Base-by-base conservation (phyloP, 2,797 vertebrate genomes). In the Dryobates pubescens region DNA sequence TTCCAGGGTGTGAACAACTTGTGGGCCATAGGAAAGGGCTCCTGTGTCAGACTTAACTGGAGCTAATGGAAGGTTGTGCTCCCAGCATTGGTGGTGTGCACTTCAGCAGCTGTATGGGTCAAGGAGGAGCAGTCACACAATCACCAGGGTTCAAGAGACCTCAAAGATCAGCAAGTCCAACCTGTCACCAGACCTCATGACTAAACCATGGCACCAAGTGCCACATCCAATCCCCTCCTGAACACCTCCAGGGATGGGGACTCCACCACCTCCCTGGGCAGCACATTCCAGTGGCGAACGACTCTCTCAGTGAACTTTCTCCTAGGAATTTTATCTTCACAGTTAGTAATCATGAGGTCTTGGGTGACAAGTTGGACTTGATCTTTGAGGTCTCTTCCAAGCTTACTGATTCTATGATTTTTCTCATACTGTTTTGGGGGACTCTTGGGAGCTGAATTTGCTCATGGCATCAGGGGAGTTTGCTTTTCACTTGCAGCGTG, bases 41-140 rank as follows among this genome's bases (percentile, higher is more conserved):
- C 8, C 56, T 17, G 20, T 7, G 1, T 64, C 72, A 85, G 54
- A 4, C 17, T 57, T 36, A 15, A 12, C 38, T 43, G 34, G 45
- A 82, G 30, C 15, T 2, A 2, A 18, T n/a, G 22, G 45, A 74
- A 36, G 27, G 27, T 59, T 0, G 0, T 32, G 27, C 45, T 67
- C 54, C 41, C 47, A 8, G 1, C 1, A 4, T 34, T 41, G 27
- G 20, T 38, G 32, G 2, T 2, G 2, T 49, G 54, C 7, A 41
- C 61, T 47, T 83, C 57, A 57, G 36, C 65, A 86, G 54, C 45
- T 22, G 13, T 74, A 0, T 23, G 20, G 29, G 18, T 75, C 51
- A 34, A 81, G 45, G 15, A 59, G 9, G 3, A 67, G 41, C 6
- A 4, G 79, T 86, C 84, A 18, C 36, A 34, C 34, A 34, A 34